Percentiles rank a stretch among this genome's conserved stretches.
Conservation (phyloP, 2,113 vertebrate species). For the Salvelinus sp. region DNA sequence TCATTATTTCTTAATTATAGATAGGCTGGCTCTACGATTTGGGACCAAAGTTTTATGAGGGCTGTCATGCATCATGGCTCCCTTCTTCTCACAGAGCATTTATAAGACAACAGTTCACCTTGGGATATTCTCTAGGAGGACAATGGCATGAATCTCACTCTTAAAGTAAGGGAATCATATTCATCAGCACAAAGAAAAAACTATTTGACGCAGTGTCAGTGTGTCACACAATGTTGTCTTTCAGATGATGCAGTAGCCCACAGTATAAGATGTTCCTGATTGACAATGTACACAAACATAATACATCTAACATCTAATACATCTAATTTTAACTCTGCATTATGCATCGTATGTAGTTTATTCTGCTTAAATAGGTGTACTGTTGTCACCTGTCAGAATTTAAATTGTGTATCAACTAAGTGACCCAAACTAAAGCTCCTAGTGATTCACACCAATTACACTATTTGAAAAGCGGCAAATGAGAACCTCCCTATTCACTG, state of each 20-base stretch:
- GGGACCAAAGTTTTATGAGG: constrained; percentile 16
- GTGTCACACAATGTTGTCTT: background rate
- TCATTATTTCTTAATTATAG: constrained; percentile 38
- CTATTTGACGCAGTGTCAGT: background rate
- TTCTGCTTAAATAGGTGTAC: too few species aligned
- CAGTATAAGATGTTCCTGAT: background rate
- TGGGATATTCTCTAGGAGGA: constrained; percentile 5
- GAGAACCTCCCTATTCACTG: too few species aligned
- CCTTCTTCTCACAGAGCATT: background rate
- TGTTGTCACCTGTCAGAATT: too few species aligned
- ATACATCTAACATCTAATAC: background rate
- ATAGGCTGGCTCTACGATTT: constrained; percentile 3
- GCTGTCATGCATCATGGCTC: constrained; percentile 14
- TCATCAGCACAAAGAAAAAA: background rate
- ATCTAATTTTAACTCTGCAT: too few species aligned
- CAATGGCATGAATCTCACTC: background rate
- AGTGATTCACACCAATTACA: background rate
- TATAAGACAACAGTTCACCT: constrained; percentile 8
- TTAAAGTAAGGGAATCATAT: background rate
- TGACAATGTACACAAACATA: background rate
- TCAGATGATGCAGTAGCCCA: background rate
- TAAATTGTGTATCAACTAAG: background rate
- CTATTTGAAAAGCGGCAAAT: too few species aligned
- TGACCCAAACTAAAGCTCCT: background rate
- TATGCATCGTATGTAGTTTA: background rate